Evolutionary conservation across 2,888 invertebrate genomes (phyloP), one percentile per base, ranked within the genome.

Genomic region (Drosophila fulvimacula): DNA sequence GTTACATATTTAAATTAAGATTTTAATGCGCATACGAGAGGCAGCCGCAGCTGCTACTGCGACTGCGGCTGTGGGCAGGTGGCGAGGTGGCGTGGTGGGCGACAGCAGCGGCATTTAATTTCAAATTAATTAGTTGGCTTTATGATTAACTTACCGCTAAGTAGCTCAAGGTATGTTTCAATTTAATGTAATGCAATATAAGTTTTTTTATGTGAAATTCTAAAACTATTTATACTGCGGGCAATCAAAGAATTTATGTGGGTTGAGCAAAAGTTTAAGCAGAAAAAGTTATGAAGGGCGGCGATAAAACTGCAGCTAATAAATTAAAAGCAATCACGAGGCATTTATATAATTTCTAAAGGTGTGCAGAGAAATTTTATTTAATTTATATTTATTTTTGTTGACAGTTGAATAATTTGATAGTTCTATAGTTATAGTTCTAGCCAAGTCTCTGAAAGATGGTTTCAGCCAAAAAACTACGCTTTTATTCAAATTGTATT

Each of bases 1-100:
- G 83, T 85, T 82, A 76, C 85, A 83, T 88, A 88, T 83, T 83
- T 69, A 82, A 83, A 83, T 83, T 85, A 83, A 87, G 85, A 88
- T 84, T 88, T 83, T 82, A 87, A 85, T 87, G 78, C 72, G 59
- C 73, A 72, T 24, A 52, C 46, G 72, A 72, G 72, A 66, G 79
- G 60, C 44, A 73, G 48, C 21, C 51, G 64, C 77, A 73, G 57
- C 61, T 73, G 58, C 42, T 46, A 48, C 73, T 36, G 24, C 42
- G 51, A 55, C 73, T 32, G 24, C 39, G 46, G 55, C 69, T 36
- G 30, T n/a, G n/a, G 19, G 7, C 30, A 17, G 39, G 7, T 6
- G 6, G n/a, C n/a, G n/a, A n/a, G n/a, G n/a, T 5, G 6, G 3
- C 7, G 9, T 5, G 7, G 36, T 9, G 24, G 17, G 10, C 7